phyloP scores from a whole-genome alignment of 2,888 invertebrate species.

The Macrosoma leucophasiata region DNA sequence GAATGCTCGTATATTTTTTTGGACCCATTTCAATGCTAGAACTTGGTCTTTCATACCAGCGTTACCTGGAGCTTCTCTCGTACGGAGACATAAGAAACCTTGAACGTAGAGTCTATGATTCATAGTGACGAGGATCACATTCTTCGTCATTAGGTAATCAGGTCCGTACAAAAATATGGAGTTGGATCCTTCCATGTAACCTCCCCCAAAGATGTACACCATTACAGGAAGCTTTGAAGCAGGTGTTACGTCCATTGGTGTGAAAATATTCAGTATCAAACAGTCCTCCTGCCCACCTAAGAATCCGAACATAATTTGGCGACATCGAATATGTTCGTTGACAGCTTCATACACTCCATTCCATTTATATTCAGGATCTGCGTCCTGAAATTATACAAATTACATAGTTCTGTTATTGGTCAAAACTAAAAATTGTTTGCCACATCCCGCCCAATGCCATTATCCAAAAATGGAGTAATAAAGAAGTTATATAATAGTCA shows the following conservation, averaged over 20 bases:
- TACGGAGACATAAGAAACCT: slow-evolving; percentile 57
- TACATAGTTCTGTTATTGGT: neutral
- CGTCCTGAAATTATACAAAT: slow-evolving; percentile 37
- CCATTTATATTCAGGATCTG: slow-evolving; percentile 45
- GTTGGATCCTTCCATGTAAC: slow-evolving; percentile 56
- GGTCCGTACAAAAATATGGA: slow-evolving; percentile 55
- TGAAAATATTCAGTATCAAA: slow-evolving; percentile 53
- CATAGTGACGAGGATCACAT: slow-evolving; percentile 52
- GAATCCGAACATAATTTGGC: slow-evolving; percentile 37
- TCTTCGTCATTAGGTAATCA: slow-evolving; percentile 46
- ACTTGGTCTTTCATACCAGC: slow-evolving; percentile 60
- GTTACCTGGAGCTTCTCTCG: slow-evolving; percentile 58
- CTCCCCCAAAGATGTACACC: slow-evolving; percentile 65
- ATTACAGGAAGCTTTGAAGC: slow-evolving; percentile 45
- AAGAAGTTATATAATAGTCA: no score
- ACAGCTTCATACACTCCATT: slow-evolving; percentile 42
- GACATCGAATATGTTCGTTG: slow-evolving; percentile 50
- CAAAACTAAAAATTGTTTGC: no score
- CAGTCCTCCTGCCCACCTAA: slow-evolving; percentile 55
- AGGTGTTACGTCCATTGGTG: slow-evolving; percentile 32
- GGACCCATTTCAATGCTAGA: slow-evolving; percentile 53
- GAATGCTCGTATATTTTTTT: slow-evolving; percentile 47
- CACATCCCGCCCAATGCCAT: no score
- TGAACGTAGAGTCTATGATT: slow-evolving; percentile 60
- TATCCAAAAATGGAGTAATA: no score